Evolutionary conservation across 2,888 invertebrate species (phyloP).

Genomic region (Hylaea fasciaria): DNA sequence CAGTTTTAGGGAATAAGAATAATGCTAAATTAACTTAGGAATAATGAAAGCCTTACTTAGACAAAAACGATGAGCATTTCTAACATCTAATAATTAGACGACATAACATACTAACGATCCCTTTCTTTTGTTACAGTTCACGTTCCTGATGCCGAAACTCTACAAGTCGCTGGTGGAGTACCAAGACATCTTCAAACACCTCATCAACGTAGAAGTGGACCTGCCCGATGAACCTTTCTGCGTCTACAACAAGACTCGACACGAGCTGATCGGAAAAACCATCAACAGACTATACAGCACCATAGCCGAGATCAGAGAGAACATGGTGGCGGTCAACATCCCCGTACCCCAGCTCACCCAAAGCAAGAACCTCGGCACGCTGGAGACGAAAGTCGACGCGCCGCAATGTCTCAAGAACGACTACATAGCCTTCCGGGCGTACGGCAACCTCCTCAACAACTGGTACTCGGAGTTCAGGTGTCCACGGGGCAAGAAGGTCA

Average conservation of each 20-base stretch:
- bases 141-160: constrained; percentile 83
- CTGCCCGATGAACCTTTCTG: constrained; percentile 74
- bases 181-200: constrained; percentile 68
- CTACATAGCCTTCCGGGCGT: constrained; percentile 85
- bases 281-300: constrained; percentile 82
- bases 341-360: constrained; percentile 66
- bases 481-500: constrained; percentile 64
- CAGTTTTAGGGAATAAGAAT: neutral
- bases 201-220: constrained; percentile 66
- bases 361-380: constrained; percentile 67
- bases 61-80: constrained; percentile 11
- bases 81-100: constrained; percentile 23
- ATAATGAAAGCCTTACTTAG: constrained; percentile 12
- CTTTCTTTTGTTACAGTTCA: constrained; percentile 82
- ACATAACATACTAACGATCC: constrained; percentile 38
- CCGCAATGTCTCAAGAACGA: constrained; percentile 85
- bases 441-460: constrained; percentile 85
- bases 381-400: constrained; percentile 75
- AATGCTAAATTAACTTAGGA: too few species aligned
- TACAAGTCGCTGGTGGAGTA: constrained; percentile 78
- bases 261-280: constrained; percentile 71
- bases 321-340: constrained; percentile 69
- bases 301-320: constrained; percentile 80
- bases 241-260: constrained; percentile 70
- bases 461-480: constrained; percentile 83